Percentiles rank a stretch among this genome's conserved stretches.
Conservation (phyloP, 2,888 invertebrate genomes). For the Ectobius pallidus region DNA sequence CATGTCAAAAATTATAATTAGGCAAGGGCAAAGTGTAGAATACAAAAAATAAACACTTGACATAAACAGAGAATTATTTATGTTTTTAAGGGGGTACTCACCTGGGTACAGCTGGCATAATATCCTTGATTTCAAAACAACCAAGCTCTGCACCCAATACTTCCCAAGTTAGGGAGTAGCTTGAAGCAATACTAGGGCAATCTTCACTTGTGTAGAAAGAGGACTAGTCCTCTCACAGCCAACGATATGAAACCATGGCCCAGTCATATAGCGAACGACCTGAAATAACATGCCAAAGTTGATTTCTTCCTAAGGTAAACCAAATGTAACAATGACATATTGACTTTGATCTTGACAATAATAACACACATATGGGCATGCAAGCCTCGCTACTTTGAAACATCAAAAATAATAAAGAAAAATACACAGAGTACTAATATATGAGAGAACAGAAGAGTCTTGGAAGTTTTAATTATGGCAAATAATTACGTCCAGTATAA, state of each 20-base stretch:
- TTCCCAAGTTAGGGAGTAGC: conserved; percentile 22
- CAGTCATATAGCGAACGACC: conserved; percentile 24
- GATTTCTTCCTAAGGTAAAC: background rate
- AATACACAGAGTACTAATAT: background rate
- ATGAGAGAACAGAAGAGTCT: no score
- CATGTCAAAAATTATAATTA: no score
- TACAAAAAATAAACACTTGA: no score
- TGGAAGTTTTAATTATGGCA: background rate
- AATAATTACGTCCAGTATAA: conserved; percentile 8
- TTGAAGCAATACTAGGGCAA: conserved; percentile 9
- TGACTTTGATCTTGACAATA: background rate
- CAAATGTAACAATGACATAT: conserved; percentile 3
- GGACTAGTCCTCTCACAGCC: conserved; percentile 17
- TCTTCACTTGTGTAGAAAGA: conserved; percentile 19
- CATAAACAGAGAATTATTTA: background rate
- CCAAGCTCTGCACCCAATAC: conserved; percentile 27
- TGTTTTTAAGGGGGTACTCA: background rate
- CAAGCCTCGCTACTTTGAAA: background rate
- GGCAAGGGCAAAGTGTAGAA: no score
- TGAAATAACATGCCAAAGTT: background rate
- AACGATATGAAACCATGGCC: conserved; percentile 11
- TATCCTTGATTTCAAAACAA: conserved; percentile 12
- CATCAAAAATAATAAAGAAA: background rate
- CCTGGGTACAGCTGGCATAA: conserved; percentile 38
- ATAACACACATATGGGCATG: background rate